Percentiles rank a stretch among this genome's conserved stretches.
These are phyloP conservation scores for Puntigrus tetrazona DNA, from an alignment of 2,113 vertebrate genomes.

Conservation along the genomic window DNA sequence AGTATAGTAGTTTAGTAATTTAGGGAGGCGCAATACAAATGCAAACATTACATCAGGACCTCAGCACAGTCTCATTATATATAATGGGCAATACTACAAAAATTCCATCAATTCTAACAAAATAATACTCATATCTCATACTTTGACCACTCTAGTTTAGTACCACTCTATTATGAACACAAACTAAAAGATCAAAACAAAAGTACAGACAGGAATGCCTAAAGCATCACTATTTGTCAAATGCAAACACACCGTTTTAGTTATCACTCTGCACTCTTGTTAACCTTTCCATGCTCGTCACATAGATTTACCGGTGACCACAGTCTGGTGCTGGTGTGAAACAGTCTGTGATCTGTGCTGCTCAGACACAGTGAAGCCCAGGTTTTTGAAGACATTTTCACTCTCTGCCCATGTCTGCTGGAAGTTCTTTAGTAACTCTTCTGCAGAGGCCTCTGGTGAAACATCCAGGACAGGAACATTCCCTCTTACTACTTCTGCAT, in stretches of 20 bases:
- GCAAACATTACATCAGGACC: neutral
- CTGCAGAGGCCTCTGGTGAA: conserved; percentile 73
- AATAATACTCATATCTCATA: neutral
- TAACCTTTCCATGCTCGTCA: conserved; percentile 71
- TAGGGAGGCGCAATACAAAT: neutral
- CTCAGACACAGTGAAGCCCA: conserved; percentile 79
- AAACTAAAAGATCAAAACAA: conserved; percentile 1
- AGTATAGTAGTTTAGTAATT: neutral
- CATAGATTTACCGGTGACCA: conserved; percentile 82
- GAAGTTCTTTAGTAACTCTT: conserved; percentile 81
- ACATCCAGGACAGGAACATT: conserved; percentile 72
- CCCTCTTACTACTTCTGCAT: conserved; percentile 87
- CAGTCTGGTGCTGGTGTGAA: conserved; percentile 79
- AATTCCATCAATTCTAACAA: neutral
- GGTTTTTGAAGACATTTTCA: conserved; percentile 79
- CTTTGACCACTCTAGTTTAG: neutral
- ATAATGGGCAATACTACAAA: neutral
- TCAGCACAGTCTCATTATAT: neutral
- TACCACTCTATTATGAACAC: neutral
- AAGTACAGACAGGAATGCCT: neutral
- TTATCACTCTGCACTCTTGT: conserved; percentile 52
- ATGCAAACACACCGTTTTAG: conserved; percentile 63
- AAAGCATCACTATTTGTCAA: neutral
- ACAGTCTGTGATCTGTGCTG: conserved; percentile 75
- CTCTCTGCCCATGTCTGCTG: conserved; percentile 88